Evolutionary conservation across 2,888 invertebrate species (phyloP), one percentile per base, ranked within the genome.

Genomic region (Atethmia centrago): DNA sequence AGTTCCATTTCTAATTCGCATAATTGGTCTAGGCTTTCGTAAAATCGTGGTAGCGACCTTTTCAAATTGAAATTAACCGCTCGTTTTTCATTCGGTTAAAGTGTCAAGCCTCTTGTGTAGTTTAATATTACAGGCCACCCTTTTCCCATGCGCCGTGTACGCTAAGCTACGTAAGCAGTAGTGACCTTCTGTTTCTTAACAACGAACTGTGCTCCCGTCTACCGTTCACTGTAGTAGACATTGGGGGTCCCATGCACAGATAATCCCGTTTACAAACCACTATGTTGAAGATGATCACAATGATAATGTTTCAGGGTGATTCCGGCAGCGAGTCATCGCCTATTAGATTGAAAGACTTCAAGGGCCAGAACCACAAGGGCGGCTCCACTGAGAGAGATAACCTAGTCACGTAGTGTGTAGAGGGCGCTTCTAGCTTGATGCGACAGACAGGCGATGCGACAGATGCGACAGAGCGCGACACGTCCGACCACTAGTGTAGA

Each of bases 271-370:
- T 16, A 28, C 16, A 28, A 16, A 28, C 28, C 28, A 28, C 55
- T 21, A 19, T 40, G n/a, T 10, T 49, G 2, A 58, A n/a, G 28
- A n/a, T 51, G 31, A 40, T 0, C 14, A 31, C 8, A 47, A 51
- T 47, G 21, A 12, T 7, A 47, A 79, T 84, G 68, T 89, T 93
- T 25, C 92, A 97, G 97, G 97, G 97, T 89, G 97, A 97, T 94
- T 97, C 97, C 85, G 97, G 97, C 89, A 97, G 97, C 93, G 97
- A 97, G 93, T 97, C 97, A 90, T 97, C 97, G 92, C 97, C 97
- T 77, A 95, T 96, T 84, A 93, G 96, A 88, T 92, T 96, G 87
- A 95, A 95, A 91, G 96, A 95, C 91, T 96, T 95, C 89, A 96
- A 95, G 87, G 90, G 94, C 71, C 96, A 95, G 85, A 96, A 96